Conservation (phyloP, 2,797 vertebrate genomes). For the Adrianichthys oophorus region DNA sequence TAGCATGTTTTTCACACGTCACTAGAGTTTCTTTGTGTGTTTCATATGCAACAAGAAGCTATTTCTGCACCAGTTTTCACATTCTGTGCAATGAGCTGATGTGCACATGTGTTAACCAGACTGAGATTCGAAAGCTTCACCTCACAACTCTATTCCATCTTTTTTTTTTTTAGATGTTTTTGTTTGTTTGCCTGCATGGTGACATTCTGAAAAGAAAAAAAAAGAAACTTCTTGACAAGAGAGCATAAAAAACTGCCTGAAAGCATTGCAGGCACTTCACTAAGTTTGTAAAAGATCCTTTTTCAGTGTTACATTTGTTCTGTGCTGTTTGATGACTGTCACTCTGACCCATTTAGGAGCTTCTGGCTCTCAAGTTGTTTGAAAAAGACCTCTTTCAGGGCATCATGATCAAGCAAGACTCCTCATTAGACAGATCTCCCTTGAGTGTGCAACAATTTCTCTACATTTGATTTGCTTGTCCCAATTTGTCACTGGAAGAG, state of each 20-base stretch:
- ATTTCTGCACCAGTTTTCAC: conserved; percentile 35
- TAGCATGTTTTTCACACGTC: conserved; percentile 28
- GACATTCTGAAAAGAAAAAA: conserved; percentile 1
- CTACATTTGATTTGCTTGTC: conserved; percentile 36
- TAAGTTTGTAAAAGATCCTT: too few relatives aligned
- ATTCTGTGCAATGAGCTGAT: conserved; percentile 25
- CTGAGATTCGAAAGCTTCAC: conserved; percentile 8
- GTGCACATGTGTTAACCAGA: conserved; percentile 48
- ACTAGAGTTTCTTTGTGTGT: conserved; percentile 1
- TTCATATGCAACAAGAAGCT: conserved; percentile 33
- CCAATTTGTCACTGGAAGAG: conserved; percentile 33
- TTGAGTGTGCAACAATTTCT: conserved; percentile 33
- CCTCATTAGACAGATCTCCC: conserved; percentile 64
- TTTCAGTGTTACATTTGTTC: too few relatives aligned
- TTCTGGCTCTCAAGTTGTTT: conserved; percentile 40
- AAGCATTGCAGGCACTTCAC: too few relatives aligned
- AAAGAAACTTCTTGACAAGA: too few relatives aligned
- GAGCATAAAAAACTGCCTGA: too few relatives aligned
- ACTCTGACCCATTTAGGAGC: conserved; percentile 68
- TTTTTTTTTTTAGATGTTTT: conserved; percentile 17
- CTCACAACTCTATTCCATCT: conserved; percentile 5
- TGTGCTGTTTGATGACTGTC: conserved; percentile 34
- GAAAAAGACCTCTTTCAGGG: conserved; percentile 56
- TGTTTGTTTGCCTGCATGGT: conserved; percentile 7
- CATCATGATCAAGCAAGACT: conserved; percentile 58